A percentile compares a stretch with the other conserved stretches of the same genome.
phyloP scores from a whole-genome alignment of 2,113 vertebrate species.

The Myotis davidii region DNA sequence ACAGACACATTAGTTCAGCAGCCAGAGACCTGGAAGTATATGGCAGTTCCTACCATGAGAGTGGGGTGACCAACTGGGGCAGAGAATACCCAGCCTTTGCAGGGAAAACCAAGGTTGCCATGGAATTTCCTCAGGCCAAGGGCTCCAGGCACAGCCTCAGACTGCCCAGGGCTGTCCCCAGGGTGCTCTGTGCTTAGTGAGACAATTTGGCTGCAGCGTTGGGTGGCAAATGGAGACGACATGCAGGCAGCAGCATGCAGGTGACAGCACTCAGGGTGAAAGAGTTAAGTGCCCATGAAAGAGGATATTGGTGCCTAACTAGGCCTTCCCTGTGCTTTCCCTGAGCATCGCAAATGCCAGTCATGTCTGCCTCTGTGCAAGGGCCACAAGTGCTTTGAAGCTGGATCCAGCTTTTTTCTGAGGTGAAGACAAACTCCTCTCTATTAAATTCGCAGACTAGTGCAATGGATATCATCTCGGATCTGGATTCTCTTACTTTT shows the following conservation, averaged over 20 bases:
- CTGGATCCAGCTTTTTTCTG: neutral
- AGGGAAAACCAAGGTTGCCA: neutral
- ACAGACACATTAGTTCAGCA: neutral
- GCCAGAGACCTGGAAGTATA: neutral
- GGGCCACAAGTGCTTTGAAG: neutral
- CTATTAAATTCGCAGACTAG: neutral
- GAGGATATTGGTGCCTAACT: neutral
- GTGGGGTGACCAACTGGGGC: neutral
- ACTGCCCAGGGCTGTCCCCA: neutral
- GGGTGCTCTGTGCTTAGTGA: neutral
- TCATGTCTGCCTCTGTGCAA: neutral
- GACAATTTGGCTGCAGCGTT: neutral
- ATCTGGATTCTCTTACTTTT: neutral
- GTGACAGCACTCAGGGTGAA: neutral
- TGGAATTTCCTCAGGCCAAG: neutral
- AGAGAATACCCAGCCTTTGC: neutral
- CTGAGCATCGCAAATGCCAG: neutral
- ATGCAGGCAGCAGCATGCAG: neutral
- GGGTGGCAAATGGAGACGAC: neutral
- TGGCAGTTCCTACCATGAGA: neutral
- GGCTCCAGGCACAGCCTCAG: neutral
- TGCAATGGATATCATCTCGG: neutral
- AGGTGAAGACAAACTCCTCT: neutral
- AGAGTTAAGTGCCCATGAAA: neutral
- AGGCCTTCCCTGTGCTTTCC: neutral